Percentiles rank a stretch among this genome's conserved stretches.
Conservation (phyloP, 2,113 vertebrate genomes). For the Aptenodytes patagonicus region DNA sequence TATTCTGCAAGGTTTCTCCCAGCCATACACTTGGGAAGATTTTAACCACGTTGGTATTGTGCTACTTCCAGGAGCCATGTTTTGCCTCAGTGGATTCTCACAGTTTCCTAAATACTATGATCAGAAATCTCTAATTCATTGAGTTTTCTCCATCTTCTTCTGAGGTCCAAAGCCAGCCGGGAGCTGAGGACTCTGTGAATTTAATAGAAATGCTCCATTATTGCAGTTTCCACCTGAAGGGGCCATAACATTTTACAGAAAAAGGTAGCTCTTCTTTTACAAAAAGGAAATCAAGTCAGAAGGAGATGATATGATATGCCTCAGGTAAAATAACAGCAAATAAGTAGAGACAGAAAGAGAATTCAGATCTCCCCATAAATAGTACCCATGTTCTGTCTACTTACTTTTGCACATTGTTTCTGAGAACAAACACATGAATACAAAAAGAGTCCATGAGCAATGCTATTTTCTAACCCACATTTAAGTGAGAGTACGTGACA, state of each 20-base stretch:
- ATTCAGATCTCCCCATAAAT: not conserved
- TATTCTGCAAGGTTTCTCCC: not conserved
- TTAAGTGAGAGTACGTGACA: not conserved
- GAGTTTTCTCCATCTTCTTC: not conserved
- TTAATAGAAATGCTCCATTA: not conserved
- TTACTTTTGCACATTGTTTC: not conserved
- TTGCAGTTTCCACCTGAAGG: not conserved
- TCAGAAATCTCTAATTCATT: not conserved
- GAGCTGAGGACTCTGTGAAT: not conserved
- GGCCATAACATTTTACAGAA: not conserved
- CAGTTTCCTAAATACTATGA: not conserved
- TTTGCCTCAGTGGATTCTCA: not conserved
- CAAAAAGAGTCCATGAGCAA: not conserved
- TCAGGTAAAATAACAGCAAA: not conserved
- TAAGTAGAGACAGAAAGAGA: not conserved
- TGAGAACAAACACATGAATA: not conserved
- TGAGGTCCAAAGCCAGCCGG: not conserved
- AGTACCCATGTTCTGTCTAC: not conserved
- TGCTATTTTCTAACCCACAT: not conserved
- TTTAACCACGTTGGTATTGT: not conserved
- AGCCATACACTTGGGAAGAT: not conserved
- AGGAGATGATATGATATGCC: not conserved
- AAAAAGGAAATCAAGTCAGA: not conserved
- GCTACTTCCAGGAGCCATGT: not conserved
- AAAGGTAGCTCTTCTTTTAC: not conserved